Percentiles rank a stretch among this genome's conserved stretches.
Conservation (phyloP, 2,113 vertebrate species). For the Hipposideros armiger region DNA sequence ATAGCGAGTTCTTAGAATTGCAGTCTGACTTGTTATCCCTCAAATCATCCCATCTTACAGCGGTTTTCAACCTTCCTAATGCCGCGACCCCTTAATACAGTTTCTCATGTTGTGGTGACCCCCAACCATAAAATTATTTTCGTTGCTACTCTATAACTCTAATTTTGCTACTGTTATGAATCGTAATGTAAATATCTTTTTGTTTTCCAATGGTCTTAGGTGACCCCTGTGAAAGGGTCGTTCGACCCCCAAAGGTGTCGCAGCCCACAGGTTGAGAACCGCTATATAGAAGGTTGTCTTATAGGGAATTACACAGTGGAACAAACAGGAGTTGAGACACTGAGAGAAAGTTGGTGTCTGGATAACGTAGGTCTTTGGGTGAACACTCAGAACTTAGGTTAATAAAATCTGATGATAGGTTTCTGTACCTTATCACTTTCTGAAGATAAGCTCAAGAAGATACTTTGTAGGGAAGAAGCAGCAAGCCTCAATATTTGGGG, state of each 20-base stretch:
- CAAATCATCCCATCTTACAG: neutral
- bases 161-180: too few species aligned
- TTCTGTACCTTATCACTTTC: neutral
- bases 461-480: constrained; percentile 26
- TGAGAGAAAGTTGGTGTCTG: neutral
- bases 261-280: too few species aligned
- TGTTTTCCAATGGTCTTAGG: too few species aligned
- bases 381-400: neutral
- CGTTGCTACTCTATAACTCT: too few species aligned
- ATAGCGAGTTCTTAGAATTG: neutral
- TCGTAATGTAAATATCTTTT: too few species aligned
- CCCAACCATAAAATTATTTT: too few species aligned
- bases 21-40: neutral
- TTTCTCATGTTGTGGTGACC: too few species aligned
- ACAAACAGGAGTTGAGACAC: neutral
- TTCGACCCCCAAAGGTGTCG: too few species aligned
- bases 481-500: neutral
- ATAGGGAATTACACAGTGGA: neutral
- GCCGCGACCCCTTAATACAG: too few species aligned
- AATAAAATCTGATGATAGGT: neutral
- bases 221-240: too few species aligned
- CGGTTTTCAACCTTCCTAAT: too few species aligned
- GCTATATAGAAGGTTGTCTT: neutral
- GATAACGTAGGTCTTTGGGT: neutral
- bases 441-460: neutral